Percentiles rank a stretch among this genome's conserved stretches.
phyloP scores from a whole-genome alignment of 2,113 vertebrate species.

The Strix uralensis region DNA sequence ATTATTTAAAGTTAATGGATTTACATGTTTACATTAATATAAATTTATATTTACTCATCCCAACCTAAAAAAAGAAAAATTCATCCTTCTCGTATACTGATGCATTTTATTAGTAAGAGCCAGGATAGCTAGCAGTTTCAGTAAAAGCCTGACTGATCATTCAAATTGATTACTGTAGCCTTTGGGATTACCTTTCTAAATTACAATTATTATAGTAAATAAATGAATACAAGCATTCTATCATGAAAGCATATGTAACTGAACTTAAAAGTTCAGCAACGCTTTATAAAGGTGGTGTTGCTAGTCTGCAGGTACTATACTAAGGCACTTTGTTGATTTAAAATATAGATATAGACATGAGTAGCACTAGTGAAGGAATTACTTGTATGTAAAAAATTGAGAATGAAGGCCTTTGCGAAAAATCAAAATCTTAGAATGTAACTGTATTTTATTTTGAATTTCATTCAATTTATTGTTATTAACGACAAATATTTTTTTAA shows the following conservation, averaged over 20 bases:
- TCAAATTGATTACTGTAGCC: neutral
- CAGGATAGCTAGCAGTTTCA: neutral
- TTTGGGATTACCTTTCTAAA: neutral
- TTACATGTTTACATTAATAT: neutral
- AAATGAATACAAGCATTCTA: neutral
- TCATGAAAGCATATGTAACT: neutral
- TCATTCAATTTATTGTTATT: neutral
- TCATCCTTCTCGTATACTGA: neutral
- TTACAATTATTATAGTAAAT: neutral
- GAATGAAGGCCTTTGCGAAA: neutral
- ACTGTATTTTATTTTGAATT: neutral
- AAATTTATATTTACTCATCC: neutral
- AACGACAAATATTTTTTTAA: neutral
- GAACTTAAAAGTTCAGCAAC: neutral
- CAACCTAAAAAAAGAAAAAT: neutral
- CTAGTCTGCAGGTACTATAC: neutral
- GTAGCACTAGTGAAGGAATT: neutral
- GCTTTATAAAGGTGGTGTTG: neutral
- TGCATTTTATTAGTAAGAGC: neutral
- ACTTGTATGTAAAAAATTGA: neutral
- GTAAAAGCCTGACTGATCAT: neutral
- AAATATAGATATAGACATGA: neutral
- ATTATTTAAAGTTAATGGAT: neutral
- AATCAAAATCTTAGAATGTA: neutral
- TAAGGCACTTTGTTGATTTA: neutral